These are phyloP conservation scores for Petaurus breviceps DNA, from an alignment of 2,113 vertebrate genomes.

Conservation along the genomic window DNA sequence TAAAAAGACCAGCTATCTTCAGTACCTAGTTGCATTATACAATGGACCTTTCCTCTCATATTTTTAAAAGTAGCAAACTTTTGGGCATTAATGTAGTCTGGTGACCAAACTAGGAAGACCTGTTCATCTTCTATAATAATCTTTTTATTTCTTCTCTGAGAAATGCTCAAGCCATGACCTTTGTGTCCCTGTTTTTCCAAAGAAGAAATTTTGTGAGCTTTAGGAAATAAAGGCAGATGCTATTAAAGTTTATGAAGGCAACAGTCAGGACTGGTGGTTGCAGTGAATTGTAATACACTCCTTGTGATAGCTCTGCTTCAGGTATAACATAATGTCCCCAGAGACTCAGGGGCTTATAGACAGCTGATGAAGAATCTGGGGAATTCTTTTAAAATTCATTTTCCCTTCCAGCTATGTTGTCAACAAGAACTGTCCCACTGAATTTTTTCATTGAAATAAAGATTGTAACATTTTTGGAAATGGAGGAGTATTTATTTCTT, in stretches of 20 bases:
- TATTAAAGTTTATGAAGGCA: conserved; percentile 12
- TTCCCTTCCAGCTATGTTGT: conserved; percentile 29
- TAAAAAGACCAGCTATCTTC: background rate
- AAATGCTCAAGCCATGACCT: conserved; percentile 42
- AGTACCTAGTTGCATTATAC: background rate
- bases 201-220: conserved; percentile 50
- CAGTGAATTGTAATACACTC: conserved; percentile 61
- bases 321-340: conserved; percentile 52
- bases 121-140: conserved; percentile 7
- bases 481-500: background rate
- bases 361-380: conserved; percentile 17
- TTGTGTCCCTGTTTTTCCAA: conserved; percentile 37
- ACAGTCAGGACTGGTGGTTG: conserved; percentile 14
- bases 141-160: conserved; percentile 59
- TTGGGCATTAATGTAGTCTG: background rate
- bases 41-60: background rate
- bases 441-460: conserved; percentile 38
- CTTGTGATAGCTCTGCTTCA: background rate
- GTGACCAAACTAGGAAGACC: background rate
- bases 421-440: conserved; percentile 18
- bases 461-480: conserved; percentile 38
- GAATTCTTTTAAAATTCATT: conserved; percentile 30
- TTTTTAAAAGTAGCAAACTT: background rate
- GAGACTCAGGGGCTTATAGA: conserved; percentile 51
- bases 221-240: conserved; percentile 61